Percentiles rank a stretch among this genome's conserved stretches.
These are phyloP conservation scores for Zaprionus africanus DNA, from an alignment of 1,140 invertebrate species.

Conservation along the genomic window DNA sequence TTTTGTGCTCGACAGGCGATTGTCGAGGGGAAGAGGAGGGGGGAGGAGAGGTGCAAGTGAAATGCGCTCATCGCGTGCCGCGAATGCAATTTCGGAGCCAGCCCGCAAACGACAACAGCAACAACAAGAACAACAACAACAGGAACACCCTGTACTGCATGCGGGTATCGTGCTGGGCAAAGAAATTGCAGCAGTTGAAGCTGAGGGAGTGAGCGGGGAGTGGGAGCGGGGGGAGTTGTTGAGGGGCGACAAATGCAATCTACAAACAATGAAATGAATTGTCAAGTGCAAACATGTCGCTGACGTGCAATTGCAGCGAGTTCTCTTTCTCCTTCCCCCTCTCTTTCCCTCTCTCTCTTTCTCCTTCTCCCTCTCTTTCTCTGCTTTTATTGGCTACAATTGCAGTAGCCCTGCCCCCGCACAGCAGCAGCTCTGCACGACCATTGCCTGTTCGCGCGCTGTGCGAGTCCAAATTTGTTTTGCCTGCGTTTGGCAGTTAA, in stretches of 20 bases:
- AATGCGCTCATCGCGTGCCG: conserved; percentile 82
- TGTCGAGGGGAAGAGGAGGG: conserved; percentile 23
- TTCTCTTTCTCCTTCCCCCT: conserved; percentile 8
- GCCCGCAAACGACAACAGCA: conserved; percentile 17
- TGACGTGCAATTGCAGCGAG: conserved; percentile 73
- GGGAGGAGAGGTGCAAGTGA: conserved; percentile 48
- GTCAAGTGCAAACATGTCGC: conserved; percentile 82
- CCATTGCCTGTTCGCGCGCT: conserved; percentile 27
- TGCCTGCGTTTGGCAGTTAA: conserved; percentile 71
- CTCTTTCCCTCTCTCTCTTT: not conserved
- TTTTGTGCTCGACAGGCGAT: conserved; percentile 51
- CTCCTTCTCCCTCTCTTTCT: not conserved
- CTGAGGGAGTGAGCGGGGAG: not conserved
- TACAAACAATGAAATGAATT: conserved; percentile 84
- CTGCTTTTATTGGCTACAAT: conserved; percentile 59
- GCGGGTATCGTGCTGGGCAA: conserved; percentile 3
- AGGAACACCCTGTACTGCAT: conserved; percentile 12
- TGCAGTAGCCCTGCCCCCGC: not conserved
- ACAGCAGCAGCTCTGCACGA: conserved; percentile 4
- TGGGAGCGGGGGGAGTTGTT: not conserved
- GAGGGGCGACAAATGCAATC: conserved; percentile 75
- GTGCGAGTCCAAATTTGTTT: conserved; percentile 60
- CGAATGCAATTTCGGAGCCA: conserved; percentile 77
- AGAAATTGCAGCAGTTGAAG: conserved; percentile 11
- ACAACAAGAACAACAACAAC: conserved; percentile 18